phyloP scores from a whole-genome alignment of 2,888 invertebrate genomes.

The Pocota personata region DNA sequence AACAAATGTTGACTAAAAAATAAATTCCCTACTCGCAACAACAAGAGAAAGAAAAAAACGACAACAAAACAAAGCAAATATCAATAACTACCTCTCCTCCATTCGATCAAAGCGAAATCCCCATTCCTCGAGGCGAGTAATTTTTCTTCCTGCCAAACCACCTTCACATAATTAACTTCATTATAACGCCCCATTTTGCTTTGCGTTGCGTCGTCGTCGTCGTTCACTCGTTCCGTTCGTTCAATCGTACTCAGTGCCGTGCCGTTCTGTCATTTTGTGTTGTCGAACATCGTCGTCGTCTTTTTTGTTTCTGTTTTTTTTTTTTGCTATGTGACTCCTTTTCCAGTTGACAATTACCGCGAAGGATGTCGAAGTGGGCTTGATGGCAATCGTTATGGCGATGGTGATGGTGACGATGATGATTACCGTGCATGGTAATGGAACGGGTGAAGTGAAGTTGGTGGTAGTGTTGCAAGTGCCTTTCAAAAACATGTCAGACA shows the following conservation, averaged over 20 bases:
- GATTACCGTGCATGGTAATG: conserved; percentile 49
- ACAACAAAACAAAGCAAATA: conserved; percentile 43
- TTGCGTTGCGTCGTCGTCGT: conserved; percentile 31
- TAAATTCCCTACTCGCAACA: background rate
- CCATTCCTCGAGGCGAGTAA: conserved; percentile 54
- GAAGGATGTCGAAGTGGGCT: conserved; percentile 71
- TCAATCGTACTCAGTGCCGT: conserved; percentile 3
- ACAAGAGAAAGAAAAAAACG: background rate
- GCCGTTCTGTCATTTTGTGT: conserved; percentile 56
- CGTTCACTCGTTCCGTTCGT: background rate
- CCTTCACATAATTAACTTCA: conserved; percentile 74
- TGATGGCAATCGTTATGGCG: conserved; percentile 70
- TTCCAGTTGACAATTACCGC: conserved; percentile 73
- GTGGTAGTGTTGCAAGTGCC: conserved; percentile 68
- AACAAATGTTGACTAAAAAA: background rate
- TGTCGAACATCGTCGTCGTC: conserved; percentile 29
- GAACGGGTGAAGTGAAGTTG: conserved; percentile 39
- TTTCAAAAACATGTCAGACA: conserved; percentile 74
- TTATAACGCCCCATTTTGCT: conserved; percentile 69
- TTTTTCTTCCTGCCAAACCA: conserved; percentile 72
- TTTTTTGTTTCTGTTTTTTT: background rate
- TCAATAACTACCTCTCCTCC: conserved; percentile 38
- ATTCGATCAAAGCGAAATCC: conserved; percentile 27
- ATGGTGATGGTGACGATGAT: conserved; percentile 62
- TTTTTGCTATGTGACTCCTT: conserved; percentile 56